Evolutionary conservation across 2,888 invertebrate species (phyloP).

Genomic region (Mythimna ferrago): DNA sequence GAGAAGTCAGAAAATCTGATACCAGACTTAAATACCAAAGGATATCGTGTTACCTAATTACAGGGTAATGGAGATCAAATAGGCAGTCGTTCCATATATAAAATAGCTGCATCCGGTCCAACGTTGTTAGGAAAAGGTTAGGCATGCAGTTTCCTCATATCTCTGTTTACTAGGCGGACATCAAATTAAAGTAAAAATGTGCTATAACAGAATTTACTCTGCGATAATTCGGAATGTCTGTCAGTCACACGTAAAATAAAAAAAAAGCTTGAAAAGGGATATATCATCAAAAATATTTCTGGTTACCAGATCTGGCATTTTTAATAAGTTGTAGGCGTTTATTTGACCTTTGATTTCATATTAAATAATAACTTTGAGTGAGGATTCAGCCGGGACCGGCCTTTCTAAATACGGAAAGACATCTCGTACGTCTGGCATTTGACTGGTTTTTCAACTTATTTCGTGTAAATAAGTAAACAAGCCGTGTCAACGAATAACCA

Average conservation of each 20-base stretch:
- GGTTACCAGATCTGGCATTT: background rate
- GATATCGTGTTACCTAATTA: no score
- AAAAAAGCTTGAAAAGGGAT: constrained; percentile 2
- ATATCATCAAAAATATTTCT: background rate
- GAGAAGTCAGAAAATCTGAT: no score
- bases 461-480: constrained; percentile 50
- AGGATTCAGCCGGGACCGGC: constrained; percentile 15
- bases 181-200: background rate
- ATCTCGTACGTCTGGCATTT: constrained; percentile 16
- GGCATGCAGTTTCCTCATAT: background rate
- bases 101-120: no score
- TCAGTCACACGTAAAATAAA: background rate
- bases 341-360: constrained; percentile 32
- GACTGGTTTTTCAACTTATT: constrained; percentile 34
- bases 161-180: background rate
- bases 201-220: background rate
- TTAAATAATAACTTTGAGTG: constrained; percentile 17
- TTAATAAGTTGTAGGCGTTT: constrained; percentile 16
- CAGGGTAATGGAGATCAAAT: no score
- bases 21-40: no score
- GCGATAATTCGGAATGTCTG: background rate
- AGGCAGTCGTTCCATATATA: no score
- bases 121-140: no score
- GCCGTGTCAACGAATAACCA: constrained; percentile 9
- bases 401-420: constrained; percentile 30